Evolutionary conservation across 1,140 invertebrate species (phyloP), one percentile per base, ranked within the genome.

Genomic region (Vollenhovia emeryi): DNA sequence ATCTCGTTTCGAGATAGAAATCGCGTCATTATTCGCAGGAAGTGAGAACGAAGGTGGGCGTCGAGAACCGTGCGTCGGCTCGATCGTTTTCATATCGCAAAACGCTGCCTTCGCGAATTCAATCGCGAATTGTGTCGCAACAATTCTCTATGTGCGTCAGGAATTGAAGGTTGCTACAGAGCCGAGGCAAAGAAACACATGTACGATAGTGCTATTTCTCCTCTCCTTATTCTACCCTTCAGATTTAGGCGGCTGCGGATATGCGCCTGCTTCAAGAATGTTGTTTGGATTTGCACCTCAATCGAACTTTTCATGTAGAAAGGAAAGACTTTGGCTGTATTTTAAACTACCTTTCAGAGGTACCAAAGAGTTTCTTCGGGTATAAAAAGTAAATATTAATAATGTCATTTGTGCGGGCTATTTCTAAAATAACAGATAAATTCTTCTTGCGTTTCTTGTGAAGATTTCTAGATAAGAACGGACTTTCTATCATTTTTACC

Each of bases 21-120:
- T 92, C 91, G 69, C 82, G 69, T 83, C 86, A 88, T 92, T 91
- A 86, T 87, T 45, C 78, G 88, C 91, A 91, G 93, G 91, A 93
- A 91, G 91, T 90, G 85, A 92, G 91, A 91, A 91, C 66, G 36
- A 89, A 79, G 73, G 84, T 89, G 88, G 91, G 89, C 85, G 90
- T 88, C 64, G 45, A 82, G 78, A 66, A 45, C 33, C 15, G n/a
- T 79, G 62, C 50, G 55, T 13, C 9, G 15, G 66, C 21, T 36
- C 18, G 69, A 76, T 84, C 71, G 21, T 84, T 76, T 84, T 62
- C 40, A 84, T 73, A 84, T 75, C 71, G 71, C 57, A 27, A 69
- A 79, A 76, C 55, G 43, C 48, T 71, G 15, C 59, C 68, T 36
- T 4, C 79, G 66, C 36, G 79, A 57, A 83, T 60, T 83, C 52